Evolutionary conservation across 2,797 vertebrate species (phyloP).

Genomic region (Lagocephalus sceleratus): DNA sequence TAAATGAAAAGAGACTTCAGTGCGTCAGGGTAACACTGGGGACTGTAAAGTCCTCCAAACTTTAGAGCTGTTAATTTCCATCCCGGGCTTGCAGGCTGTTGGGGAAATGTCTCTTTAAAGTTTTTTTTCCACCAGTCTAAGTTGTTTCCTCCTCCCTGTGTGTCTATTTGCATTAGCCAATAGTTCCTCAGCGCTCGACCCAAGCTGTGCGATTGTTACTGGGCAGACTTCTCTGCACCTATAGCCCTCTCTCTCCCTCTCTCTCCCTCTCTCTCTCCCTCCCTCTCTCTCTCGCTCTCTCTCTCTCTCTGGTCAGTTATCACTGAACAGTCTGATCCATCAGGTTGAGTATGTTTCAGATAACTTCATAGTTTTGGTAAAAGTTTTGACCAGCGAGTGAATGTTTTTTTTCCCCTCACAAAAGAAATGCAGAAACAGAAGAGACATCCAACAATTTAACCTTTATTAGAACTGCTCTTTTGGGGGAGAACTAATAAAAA

Average conservation of each 20-base stretch:
- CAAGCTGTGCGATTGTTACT: conserved; percentile 89
- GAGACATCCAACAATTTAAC: too few relatives aligned
- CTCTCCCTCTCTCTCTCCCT: conserved; percentile 20
- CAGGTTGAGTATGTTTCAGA: conserved; percentile 1
- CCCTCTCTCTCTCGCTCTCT: conserved; percentile 9
- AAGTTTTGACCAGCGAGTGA: neutral
- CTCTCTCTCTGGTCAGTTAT: conserved; percentile 37
- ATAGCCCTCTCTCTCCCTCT: conserved; percentile 15
- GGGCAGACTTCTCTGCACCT: conserved; percentile 82
- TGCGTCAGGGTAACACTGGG: conserved; percentile 55
- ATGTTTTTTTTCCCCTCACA: too few relatives aligned
- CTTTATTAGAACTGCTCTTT: too few relatives aligned
- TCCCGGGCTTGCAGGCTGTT: conserved; percentile 27
- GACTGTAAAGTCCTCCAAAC: conserved; percentile 55
- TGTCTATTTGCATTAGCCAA: conserved; percentile 90
- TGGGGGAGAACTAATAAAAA: too few relatives aligned
- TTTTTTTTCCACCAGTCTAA: conserved; percentile 71
- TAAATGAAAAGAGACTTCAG: conserved; percentile 62
- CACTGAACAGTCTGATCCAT: conserved; percentile 10
- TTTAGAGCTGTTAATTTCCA: conserved; percentile 64
- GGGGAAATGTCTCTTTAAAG: conserved; percentile 89
- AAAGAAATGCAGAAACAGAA: too few relatives aligned
- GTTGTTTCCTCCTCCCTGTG: conserved; percentile 83
- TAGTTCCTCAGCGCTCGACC: conserved; percentile 80
- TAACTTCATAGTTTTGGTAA: neutral